Evolutionary conservation across 2,888 invertebrate genomes (phyloP).

Genomic region (Octonoba sinensis): DNA sequence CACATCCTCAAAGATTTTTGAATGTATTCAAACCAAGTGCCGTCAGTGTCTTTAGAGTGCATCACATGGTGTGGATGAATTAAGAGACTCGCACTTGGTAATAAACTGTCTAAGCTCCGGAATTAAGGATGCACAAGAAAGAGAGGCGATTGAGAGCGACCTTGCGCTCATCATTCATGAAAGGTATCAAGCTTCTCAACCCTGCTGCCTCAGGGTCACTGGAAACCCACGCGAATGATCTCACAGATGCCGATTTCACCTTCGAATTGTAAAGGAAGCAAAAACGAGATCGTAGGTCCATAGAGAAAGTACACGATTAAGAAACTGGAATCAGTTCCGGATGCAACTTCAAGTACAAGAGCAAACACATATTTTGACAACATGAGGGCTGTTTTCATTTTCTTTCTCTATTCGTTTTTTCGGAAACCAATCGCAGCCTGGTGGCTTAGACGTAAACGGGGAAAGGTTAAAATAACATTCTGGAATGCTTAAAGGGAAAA

Average conservation of each 20-base stretch:
- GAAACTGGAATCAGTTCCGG: slow-evolving; percentile 53
- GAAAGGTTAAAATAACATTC: slow-evolving; percentile 56
- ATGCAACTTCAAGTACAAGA: slow-evolving; percentile 44
- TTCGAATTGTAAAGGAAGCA: slow-evolving; percentile 31
- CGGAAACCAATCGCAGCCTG: slow-evolving; percentile 28
- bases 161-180: slow-evolving; percentile 37
- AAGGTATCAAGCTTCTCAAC: slow-evolving; percentile 25
- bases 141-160: not conserved
- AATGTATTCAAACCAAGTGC: too few relatives aligned
- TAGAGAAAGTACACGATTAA: slow-evolving; percentile 14
- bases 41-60: too few relatives aligned
- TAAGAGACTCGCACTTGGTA: too few relatives aligned
- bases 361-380: slow-evolving; percentile 59
- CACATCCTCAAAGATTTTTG: too few relatives aligned
- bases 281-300: slow-evolving; percentile 19
- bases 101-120: too few relatives aligned
- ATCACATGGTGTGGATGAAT: too few relatives aligned
- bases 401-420: not conserved
- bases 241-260: slow-evolving; percentile 53
- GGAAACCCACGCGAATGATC: slow-evolving; percentile 35
- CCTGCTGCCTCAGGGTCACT: slow-evolving; percentile 30
- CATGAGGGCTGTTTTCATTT: slow-evolving; percentile 42
- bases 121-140: too few relatives aligned
- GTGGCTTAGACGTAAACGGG: slow-evolving; percentile 16
- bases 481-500: not conserved